Conservation (phyloP, 2,888 invertebrate genomes). For the Pseudeuparius sepicola region DNA sequence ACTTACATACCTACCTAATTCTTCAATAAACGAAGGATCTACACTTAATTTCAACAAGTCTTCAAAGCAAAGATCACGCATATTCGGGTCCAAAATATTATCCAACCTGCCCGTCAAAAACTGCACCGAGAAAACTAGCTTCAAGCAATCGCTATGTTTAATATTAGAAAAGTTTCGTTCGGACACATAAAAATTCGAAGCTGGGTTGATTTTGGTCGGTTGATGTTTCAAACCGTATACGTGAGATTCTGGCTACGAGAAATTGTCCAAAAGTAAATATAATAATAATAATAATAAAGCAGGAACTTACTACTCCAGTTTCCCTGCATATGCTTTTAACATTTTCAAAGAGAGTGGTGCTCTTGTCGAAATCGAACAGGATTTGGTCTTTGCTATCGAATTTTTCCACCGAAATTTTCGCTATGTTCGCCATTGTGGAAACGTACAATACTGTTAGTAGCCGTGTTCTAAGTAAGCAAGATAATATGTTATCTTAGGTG, state of each 20-base stretch:
- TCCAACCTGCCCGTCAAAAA: conserved; percentile 28
- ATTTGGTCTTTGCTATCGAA: conserved; percentile 26
- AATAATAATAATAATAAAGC: too few species aligned
- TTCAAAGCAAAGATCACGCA: conserved; percentile 25
- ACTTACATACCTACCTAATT: conserved; percentile 27
- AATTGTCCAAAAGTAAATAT: conserved; percentile 1
- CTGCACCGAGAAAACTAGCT: conserved; percentile 32
- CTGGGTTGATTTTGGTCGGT: conserved; percentile 24
- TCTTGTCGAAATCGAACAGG: conserved; percentile 29
- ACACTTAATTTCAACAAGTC: conserved; percentile 28
- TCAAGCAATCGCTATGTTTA: conserved; percentile 32
- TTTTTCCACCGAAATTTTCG: conserved; percentile 31
- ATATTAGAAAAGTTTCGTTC: conserved; percentile 31
- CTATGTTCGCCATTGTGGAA: conserved; percentile 24
- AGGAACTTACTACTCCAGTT: conserved; percentile 27
- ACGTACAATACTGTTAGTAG: too few species aligned
- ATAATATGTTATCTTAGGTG: too few species aligned
- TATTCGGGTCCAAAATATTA: conserved; percentile 19
- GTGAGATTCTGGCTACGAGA: conserved; percentile 23
- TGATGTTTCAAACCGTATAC: conserved; percentile 32
- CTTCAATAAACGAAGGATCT: conserved; percentile 33
- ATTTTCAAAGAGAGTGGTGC: conserved; percentile 25
- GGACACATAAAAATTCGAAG: conserved; percentile 28
- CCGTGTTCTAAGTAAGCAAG: too few species aligned
- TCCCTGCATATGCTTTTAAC: conserved; percentile 25